Percentiles rank a stretch among this genome's conserved stretches.
Evolutionary conservation across 2,113 vertebrate species (phyloP).

Genomic region (Pteropus alecto): DNA sequence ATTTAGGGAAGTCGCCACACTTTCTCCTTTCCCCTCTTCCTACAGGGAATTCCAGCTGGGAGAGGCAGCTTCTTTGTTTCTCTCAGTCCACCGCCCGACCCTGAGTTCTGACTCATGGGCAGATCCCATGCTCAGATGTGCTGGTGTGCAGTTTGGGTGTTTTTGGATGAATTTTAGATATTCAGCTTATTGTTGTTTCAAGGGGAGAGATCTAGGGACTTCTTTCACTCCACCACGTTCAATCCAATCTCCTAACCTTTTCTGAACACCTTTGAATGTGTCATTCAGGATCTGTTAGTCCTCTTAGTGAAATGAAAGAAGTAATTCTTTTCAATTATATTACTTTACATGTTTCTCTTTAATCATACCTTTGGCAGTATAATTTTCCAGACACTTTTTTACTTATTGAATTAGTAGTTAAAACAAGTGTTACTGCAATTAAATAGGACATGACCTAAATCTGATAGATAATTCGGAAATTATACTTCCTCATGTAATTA

Average conservation of each 20-base stretch:
- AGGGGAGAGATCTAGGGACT: too few species aligned
- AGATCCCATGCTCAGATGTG: too few species aligned
- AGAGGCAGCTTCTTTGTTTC: too few species aligned
- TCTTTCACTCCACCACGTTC: too few species aligned
- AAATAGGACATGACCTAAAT: background rate
- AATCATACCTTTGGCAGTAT: background rate
- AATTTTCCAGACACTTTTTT: background rate
- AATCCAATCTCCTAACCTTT: background rate
- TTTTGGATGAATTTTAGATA: too few species aligned
- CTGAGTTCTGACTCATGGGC: too few species aligned
- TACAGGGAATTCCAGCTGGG: too few species aligned
- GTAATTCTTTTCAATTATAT: background rate
- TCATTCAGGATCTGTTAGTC: background rate
- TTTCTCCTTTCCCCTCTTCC: too few species aligned
- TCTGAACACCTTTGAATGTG: background rate
- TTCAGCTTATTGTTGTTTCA: too few species aligned
- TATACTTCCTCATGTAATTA: background rate
- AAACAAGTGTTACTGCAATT: background rate
- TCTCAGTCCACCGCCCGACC: too few species aligned
- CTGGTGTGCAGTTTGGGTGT: too few species aligned
- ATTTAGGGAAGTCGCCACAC: too few species aligned
- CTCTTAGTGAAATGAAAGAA: slow-evolving; percentile 10
- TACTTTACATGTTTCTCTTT: background rate
- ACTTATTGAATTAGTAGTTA: slow-evolving; percentile 16
- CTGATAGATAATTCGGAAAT: background rate